phyloP scores from a whole-genome alignment of 2,797 vertebrate genomes.

The Sciurus carolinensis region DNA sequence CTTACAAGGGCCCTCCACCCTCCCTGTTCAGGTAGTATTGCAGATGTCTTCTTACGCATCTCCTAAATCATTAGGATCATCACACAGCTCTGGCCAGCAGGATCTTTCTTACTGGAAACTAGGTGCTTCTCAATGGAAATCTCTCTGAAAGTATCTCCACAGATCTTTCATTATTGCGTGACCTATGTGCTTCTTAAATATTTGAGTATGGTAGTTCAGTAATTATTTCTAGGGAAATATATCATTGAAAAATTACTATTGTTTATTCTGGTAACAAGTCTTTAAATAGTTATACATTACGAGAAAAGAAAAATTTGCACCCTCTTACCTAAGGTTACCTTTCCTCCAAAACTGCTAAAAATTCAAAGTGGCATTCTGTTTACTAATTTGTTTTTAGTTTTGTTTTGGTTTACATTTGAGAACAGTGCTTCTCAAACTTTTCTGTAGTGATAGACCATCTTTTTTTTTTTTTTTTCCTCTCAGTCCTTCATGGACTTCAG shows the following conservation, averaged over 20 bases:
- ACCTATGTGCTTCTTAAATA: conserved; percentile 8
- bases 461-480: neutral
- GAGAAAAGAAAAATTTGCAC: neutral
- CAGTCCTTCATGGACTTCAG: neutral
- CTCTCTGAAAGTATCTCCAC: conserved; percentile 23
- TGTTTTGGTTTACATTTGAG: conserved; percentile 29
- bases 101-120: conserved; percentile 66
- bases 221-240: conserved; percentile 68
- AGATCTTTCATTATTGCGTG: neutral
- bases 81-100: conserved; percentile 22
- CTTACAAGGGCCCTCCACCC: neutral
- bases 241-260: conserved; percentile 51
- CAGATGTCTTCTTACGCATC: neutral
- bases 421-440: conserved; percentile 27
- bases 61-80: conserved; percentile 49
- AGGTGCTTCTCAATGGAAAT: conserved; percentile 60
- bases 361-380: neutral
- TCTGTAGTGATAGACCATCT: neutral
- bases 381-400: neutral
- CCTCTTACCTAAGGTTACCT: neutral
- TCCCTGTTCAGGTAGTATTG: neutral
- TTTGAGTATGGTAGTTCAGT: neutral
- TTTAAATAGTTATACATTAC: neutral
- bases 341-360: neutral
- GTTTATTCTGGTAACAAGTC: conserved; percentile 26